Base-by-base conservation (phyloP, 2,888 invertebrate genomes). In the Lissocephala sabroskyi region DNA sequence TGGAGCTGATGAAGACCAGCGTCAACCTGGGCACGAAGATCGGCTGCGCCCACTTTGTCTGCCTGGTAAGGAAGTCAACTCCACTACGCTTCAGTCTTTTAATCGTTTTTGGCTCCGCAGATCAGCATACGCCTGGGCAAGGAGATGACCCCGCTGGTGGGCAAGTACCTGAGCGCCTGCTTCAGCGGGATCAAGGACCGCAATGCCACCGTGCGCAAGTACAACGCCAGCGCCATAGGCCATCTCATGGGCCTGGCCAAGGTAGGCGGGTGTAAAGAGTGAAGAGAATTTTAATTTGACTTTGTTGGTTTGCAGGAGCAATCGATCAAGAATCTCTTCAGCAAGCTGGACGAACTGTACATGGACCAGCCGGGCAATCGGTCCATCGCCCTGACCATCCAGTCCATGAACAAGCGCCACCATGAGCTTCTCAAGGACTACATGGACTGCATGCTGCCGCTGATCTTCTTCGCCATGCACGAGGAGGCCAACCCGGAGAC, bases 391-490 rank as follows among this genome's bases (percentile, higher is more conserved):
- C 86, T 90, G 45, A 89, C 92, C 0, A 87, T 96, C 14, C 93
- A 93, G 70, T 89, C 95, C 0, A 90, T 96, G 54, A 91, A 92
- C 39, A 91, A 91, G 65, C 91, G 95, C 45, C 92, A 93, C 84
- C 92, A 92, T 60, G 96, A 96, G 56, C 87, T 93, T 45, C 85
- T 96, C 33, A 93, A 92, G 77, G 89, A 92, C 73, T 92, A 94
- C 79, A 90, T 92, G 23, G 88, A 87, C 6, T 84, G 90, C 18
- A 87, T 94, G 7, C 87, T 96, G 64, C 96, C 97, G 0, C 86
- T 96, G 47, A 91, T 93, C 16, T 97, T 96, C 82, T 89, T 95
- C 59, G 97, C 95, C 9, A 96, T 95, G 94, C 96, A 96, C 76
- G 92, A 90, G 13, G 90, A 91, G 67, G 90, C 90, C 76, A 89